Base-by-base conservation (phyloP, 2,888 invertebrate species). In the Stratiomys singularior region DNA sequence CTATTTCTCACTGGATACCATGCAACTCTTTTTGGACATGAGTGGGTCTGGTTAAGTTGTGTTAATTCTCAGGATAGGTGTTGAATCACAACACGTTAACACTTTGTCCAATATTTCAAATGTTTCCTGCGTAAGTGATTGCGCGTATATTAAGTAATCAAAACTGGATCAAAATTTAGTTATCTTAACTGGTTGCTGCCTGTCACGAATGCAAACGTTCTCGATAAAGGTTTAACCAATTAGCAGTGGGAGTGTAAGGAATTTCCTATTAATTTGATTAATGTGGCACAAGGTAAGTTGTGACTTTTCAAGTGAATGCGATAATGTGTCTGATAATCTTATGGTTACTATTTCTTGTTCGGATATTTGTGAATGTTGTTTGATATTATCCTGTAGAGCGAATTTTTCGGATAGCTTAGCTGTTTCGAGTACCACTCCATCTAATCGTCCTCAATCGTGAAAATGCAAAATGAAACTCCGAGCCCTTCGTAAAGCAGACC, bases 171-270 rank as follows among this genome's bases (percentile, higher is more conserved):
- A 52, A 52, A 37, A 18, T 18, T 13, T n/a, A 52, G 7, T 52
- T 52, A 52, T 52, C 52, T 52, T 52, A 52, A 52, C 52, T 52
- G 52, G 52, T 37, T 37, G 37, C 37, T 52, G 52, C 15, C n/a
- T 52, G n/a, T 18, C 15, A 52, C 4, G 52, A 52, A 13, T 52
- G 7, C 52, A 52, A 18, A 52, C 52, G 52, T 5, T 52, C 7
- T 52, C 52, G 18, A 52, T 52, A 52, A 52, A 15, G 15, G 4
- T 37, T 52, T n/a, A 18, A 18, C 52, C 4, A 52, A 52, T 52
- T 52, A 52, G 4, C 4, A 9, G 15, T 52, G 52, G 52, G 52
- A 52, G 52, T 4, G 52, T 13, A n/a, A 52, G 15, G 4, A 52
- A 52, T 52, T 52, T 18, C 52, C 52, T 52, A 37, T 37, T 5